Evolutionary conservation across 2,797 vertebrate genomes (phyloP).

Genomic region (Gymnodraco acuticeps): DNA sequence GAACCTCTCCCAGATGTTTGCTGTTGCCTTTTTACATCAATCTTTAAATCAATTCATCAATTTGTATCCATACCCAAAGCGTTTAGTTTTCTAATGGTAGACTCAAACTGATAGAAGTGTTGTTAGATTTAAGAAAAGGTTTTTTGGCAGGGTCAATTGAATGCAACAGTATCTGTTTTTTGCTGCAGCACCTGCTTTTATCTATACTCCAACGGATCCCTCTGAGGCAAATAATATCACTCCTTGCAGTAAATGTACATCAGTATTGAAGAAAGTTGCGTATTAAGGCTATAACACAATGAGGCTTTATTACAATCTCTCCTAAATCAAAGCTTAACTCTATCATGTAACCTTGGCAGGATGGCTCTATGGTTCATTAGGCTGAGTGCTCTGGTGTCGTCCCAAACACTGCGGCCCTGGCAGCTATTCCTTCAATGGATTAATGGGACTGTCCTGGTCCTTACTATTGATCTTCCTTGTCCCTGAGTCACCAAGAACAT

Average conservation of each 20-base stretch:
- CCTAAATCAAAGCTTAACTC: background rate
- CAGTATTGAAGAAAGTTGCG: background rate
- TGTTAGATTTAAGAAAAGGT: background rate
- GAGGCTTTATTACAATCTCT: conserved; percentile 13
- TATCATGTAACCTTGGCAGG: conserved; percentile 27
- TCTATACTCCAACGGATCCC: background rate
- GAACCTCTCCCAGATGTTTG: background rate
- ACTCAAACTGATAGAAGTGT: background rate
- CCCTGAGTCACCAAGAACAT: conserved; percentile 50
- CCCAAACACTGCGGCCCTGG: conserved; percentile 26
- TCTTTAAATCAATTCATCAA: too few relatives aligned
- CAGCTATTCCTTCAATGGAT: conserved; percentile 56
- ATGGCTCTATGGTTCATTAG: conserved; percentile 57
- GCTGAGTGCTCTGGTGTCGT: conserved; percentile 57
- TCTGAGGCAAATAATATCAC: background rate
- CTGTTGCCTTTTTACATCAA: too few relatives aligned
- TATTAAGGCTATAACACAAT: background rate
- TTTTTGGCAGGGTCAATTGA: background rate
- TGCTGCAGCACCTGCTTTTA: background rate
- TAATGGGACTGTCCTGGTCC: conserved; percentile 55
- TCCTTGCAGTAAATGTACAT: background rate
- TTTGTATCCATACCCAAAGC: background rate
- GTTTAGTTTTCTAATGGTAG: background rate
- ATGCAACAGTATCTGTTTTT: background rate
- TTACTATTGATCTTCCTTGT: conserved; percentile 65